These are phyloP conservation scores for Acanthis flammea DNA, from an alignment of 2,797 vertebrate species.

Conservation along the genomic window DNA sequence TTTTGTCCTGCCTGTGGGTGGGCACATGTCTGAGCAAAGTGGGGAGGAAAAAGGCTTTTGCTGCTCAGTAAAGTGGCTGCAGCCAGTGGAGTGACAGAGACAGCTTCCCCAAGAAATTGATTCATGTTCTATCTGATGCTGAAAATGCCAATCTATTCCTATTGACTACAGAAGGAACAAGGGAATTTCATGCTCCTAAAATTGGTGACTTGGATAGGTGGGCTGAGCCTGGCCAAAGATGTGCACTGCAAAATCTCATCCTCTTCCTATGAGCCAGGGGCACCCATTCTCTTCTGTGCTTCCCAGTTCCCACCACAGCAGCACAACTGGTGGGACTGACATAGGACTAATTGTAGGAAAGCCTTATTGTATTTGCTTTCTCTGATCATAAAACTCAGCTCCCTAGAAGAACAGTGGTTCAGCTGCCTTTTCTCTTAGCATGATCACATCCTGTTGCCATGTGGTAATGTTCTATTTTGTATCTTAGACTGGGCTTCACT, in stretches of 20 bases:
- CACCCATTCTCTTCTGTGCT: neutral
- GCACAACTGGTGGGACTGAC: neutral
- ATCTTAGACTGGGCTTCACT: neutral
- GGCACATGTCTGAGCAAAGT: neutral
- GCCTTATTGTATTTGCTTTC: neutral
- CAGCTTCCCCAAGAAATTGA: neutral
- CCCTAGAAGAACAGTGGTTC: neutral
- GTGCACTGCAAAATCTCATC: neutral
- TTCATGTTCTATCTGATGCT: neutral
- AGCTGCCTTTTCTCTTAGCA: neutral
- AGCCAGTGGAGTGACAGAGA: neutral
- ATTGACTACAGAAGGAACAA: neutral
- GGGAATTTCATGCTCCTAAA: neutral
- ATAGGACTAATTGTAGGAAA: neutral
- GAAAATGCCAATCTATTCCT: neutral
- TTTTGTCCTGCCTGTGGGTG: neutral
- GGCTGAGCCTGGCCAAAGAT: neutral
- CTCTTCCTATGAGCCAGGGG: neutral
- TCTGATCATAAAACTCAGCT: neutral
- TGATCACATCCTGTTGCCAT: neutral
- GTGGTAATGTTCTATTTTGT: neutral
- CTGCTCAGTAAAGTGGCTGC: neutral
- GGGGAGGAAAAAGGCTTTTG: neutral
- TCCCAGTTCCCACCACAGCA: neutral
- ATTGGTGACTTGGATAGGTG: neutral